These are phyloP conservation scores for Mystacornis crossleyi DNA, from an alignment of 2,113 vertebrate species.

Conservation along the genomic window DNA sequence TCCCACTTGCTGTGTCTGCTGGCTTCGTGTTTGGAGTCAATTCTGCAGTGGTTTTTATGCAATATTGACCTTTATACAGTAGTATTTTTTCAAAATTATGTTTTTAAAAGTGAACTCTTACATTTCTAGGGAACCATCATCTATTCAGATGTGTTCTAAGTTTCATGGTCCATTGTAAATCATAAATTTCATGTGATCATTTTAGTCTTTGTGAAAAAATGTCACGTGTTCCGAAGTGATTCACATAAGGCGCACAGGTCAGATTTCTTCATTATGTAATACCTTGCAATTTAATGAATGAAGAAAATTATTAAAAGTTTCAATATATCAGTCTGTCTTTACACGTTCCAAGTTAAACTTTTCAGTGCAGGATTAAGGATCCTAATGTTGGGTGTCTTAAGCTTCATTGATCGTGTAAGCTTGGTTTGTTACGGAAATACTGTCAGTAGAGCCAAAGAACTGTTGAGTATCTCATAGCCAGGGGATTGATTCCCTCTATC, in stretches of 20 bases:
- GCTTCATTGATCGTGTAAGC: not conserved
- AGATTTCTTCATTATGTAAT: not conserved
- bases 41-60: not conserved
- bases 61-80: not conserved
- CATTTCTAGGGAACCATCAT: not conserved
- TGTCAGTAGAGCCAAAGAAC: not conserved
- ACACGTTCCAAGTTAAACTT: not conserved
- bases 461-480: not conserved
- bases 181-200: not conserved
- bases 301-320: not conserved
- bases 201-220: not conserved
- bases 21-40: not conserved
- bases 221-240: not conserved
- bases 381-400: not conserved
- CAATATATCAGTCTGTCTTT: not conserved
- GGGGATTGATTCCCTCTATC: not conserved
- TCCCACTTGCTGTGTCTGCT: not conserved
- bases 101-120: not conserved
- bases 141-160: not conserved
- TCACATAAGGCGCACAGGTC: not conserved
- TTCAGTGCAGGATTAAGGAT: not conserved
- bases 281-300: not conserved
- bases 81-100: not conserved
- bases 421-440: not conserved
- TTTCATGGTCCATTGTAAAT: not conserved